Evolutionary conservation across 2,113 vertebrate species (phyloP).

Genomic region (Dasyurus viverrinus): DNA sequence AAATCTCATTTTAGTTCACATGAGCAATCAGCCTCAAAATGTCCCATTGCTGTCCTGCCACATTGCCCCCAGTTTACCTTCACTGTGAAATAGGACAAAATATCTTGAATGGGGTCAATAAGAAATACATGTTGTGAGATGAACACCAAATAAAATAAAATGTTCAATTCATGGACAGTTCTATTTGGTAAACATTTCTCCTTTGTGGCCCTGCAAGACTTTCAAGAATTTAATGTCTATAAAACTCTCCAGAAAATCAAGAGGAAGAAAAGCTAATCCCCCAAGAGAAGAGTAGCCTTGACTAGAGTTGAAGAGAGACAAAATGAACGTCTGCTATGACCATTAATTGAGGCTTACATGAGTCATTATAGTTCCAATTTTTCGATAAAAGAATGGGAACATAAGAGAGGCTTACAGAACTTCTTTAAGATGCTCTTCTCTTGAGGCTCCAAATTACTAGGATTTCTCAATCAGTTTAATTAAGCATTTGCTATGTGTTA

Average conservation of each 20-base stretch:
- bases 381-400: neutral
- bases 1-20: conserved; percentile 26
- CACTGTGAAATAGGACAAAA: neutral
- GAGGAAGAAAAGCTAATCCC: neutral
- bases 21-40: conserved; percentile 8
- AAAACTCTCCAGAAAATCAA: neutral
- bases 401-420: neutral
- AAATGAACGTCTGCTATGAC: neutral
- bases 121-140: neutral
- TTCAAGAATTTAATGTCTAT: neutral
- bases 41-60: neutral
- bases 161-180: neutral
- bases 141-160: neutral
- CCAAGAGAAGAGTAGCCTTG: neutral
- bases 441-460: neutral
- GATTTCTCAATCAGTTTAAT: neutral
- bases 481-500: neutral
- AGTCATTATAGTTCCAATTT: neutral
- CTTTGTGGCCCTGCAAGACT: neutral
- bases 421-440: neutral
- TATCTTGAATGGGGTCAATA: neutral
- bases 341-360: neutral
- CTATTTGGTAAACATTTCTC: neutral
- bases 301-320: neutral
- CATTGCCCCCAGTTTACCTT: neutral